Conservation (phyloP, 2,888 invertebrate species). For the Catocala sponsa region DNA sequence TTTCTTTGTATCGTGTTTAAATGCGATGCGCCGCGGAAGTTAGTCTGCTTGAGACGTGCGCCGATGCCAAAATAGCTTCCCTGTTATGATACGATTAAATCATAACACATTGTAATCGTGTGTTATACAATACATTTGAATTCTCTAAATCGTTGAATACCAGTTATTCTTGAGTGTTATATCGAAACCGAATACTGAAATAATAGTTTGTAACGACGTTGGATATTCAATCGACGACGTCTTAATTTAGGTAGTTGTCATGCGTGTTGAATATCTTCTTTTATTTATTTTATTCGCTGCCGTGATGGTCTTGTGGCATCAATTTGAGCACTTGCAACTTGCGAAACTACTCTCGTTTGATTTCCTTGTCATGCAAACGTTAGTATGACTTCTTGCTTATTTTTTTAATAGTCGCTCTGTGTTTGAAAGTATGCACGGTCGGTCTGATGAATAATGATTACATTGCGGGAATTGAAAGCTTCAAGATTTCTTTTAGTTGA, state of each 20-base stretch:
- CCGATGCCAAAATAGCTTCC: slow-evolving; percentile 48
- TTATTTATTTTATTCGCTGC: slow-evolving; percentile 17
- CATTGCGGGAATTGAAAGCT: no score
- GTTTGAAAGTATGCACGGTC: no score
- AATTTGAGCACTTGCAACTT: no score
- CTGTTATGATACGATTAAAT: slow-evolving; percentile 38
- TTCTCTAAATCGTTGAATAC: slow-evolving; percentile 5
- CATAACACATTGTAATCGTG: slow-evolving; percentile 41
- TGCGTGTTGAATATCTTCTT: slow-evolving; percentile 21
- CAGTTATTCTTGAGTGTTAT: not conserved
- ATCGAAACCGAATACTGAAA: not conserved
- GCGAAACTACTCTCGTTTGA: no score
- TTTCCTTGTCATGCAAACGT: no score
- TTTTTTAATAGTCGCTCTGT: no score
- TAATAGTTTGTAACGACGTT: slow-evolving; percentile 1
- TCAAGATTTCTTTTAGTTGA: no score
- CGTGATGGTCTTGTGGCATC: no score
- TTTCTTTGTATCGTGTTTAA: slow-evolving; percentile 24
- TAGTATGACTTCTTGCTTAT: no score
- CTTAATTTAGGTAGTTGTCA: slow-evolving; percentile 15
- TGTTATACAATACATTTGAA: slow-evolving; percentile 36
- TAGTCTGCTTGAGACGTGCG: slow-evolving; percentile 31
- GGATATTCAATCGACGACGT: slow-evolving; percentile 11
- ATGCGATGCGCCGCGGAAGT: slow-evolving; percentile 39
- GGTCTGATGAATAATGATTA: no score